Percentiles rank a stretch among this genome's conserved stretches.
These are phyloP conservation scores for Cecidostiba fungosa DNA, from an alignment of 2,888 invertebrate genomes.

Conservation along the genomic window DNA sequence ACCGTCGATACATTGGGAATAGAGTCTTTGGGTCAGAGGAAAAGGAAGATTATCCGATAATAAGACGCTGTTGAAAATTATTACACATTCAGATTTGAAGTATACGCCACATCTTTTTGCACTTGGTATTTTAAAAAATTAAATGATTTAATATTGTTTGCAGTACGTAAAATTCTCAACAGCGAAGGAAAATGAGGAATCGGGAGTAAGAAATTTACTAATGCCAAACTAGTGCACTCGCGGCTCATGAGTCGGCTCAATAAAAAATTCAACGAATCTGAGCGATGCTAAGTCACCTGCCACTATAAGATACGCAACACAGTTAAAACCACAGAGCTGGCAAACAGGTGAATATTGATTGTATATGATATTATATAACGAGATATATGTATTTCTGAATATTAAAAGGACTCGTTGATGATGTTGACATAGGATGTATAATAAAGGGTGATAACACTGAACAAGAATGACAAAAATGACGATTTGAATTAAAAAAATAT, in stretches of 20 bases:
- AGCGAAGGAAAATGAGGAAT: background rate
- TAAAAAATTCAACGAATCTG: slow-evolving; percentile 46
- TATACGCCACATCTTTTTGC: background rate
- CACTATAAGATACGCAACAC: slow-evolving; percentile 59
- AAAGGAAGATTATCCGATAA: background rate
- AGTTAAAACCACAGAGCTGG: slow-evolving; percentile 55
- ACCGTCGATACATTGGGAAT: slow-evolving; percentile 16
- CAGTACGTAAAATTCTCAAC: slow-evolving; percentile 35
- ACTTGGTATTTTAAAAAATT: background rate
- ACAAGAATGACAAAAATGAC: slow-evolving; percentile 47
- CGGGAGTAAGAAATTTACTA: slow-evolving; percentile 42
- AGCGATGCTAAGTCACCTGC: slow-evolving; percentile 50
- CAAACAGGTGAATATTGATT: slow-evolving; percentile 47
- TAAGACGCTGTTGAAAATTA: slow-evolving; percentile 34
- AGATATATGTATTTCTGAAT: slow-evolving; percentile 32
- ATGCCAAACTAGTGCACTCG: slow-evolving; percentile 57
- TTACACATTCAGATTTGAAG: background rate
- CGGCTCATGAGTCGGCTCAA: slow-evolving; percentile 55
- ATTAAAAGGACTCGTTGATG: slow-evolving; percentile 32
- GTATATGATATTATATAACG: slow-evolving; percentile 29
- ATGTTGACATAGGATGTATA: background rate
- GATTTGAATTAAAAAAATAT: slow-evolving; percentile 31
- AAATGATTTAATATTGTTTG: background rate
- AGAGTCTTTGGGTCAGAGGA: background rate
- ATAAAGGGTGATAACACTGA: slow-evolving; percentile 36